phyloP scores from a whole-genome alignment of 2,797 vertebrate species.

The Alectoris magna region DNA sequence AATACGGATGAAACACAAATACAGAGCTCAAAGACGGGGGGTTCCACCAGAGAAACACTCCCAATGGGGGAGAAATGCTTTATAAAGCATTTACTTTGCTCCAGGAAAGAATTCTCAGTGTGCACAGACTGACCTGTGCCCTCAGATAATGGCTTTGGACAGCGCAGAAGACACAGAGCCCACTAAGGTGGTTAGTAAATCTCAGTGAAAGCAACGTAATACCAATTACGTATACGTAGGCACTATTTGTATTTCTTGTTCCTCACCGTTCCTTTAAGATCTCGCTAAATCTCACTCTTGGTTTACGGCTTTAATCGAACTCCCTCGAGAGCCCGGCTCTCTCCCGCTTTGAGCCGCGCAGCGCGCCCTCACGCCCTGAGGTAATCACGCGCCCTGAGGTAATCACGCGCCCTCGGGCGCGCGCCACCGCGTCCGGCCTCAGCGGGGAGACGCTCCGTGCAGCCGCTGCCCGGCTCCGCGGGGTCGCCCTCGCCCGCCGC shows the following conservation, averaged over 20 bases:
- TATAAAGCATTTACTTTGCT: background rate
- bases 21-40: background rate
- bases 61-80: background rate
- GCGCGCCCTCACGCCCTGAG: background rate
- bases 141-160: background rate
- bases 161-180: no score
- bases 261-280: background rate
- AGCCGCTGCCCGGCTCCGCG: no score
- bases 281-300: fast-evolving
- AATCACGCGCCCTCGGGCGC: background rate
- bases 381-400: background rate
- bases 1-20: background rate
- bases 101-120: background rate
- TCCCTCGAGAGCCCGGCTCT: no score
- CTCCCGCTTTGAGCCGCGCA: no score
- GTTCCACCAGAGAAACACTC: background rate
- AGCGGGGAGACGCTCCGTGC: no score
- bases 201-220: background rate
- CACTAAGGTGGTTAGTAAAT: background rate
- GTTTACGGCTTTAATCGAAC: fast-evolving
- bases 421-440: no score
- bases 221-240: fast-evolving
- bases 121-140: background rate
- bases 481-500: no score
- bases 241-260: background rate